These are phyloP conservation scores for Neodiprion fabricii DNA, from an alignment of 1,140 invertebrate species.

Conservation along the genomic window DNA sequence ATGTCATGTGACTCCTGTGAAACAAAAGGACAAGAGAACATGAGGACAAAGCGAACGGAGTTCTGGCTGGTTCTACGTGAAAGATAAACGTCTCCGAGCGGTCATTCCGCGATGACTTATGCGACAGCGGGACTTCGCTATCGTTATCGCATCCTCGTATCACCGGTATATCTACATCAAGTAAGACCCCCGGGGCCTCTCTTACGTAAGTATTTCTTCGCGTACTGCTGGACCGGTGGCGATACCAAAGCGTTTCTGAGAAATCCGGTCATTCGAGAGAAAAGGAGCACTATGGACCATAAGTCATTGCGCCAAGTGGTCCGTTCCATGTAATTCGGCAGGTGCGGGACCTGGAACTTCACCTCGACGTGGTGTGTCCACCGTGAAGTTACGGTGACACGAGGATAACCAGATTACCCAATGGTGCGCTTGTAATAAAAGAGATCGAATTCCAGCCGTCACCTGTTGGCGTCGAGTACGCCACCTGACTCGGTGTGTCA, in stretches of 20 bases:
- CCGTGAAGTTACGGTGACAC: background rate
- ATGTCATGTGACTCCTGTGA: background rate
- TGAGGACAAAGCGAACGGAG: background rate
- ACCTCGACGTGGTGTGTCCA: background rate
- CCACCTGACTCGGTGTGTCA: background rate
- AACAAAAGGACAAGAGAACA: background rate
- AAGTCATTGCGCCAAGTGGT: background rate
- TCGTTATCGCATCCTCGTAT: constrained; percentile 1
- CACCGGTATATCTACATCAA: background rate
- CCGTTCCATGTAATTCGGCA: background rate
- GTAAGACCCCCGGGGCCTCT: background rate
- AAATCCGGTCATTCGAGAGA: no score
- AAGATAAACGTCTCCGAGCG: constrained; percentile 1
- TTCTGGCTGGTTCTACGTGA: background rate
- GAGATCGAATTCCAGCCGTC: background rate
- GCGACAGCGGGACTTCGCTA: background rate
- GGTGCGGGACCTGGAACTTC: background rate
- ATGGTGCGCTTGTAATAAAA: background rate
- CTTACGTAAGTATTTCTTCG: background rate
- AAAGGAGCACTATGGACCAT: background rate
- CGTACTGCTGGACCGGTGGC: background rate
- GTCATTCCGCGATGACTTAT: constrained; percentile 7
- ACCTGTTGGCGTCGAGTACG: background rate
- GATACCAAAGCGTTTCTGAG: no score
- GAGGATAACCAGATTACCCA: background rate